These are phyloP conservation scores for Drosophila jambulina DNA, from an alignment of 1,140 invertebrate species.

Conservation along the genomic window DNA sequence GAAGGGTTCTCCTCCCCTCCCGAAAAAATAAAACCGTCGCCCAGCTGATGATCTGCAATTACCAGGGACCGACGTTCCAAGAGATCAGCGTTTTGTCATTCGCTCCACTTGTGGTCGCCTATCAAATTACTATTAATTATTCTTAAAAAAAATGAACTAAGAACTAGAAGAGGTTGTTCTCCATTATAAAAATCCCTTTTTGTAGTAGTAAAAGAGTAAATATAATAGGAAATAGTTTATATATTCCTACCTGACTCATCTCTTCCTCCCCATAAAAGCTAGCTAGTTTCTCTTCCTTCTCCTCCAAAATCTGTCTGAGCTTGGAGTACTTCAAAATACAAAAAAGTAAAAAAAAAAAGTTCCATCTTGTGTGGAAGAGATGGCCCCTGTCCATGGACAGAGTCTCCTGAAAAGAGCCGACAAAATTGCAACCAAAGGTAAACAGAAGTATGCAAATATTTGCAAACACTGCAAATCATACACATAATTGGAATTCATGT, in stretches of 20 bases:
- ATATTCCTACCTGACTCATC: too few species aligned
- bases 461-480: constrained; percentile 76
- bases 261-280: too few species aligned
- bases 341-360: background rate
- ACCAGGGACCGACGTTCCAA: constrained; percentile 14
- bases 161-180: background rate
- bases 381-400: background rate
- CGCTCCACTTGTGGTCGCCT: constrained; percentile 34
- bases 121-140: constrained; percentile 9
- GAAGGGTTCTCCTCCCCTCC: background rate
- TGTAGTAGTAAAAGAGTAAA: background rate
- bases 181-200: background rate
- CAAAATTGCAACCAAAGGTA: constrained; percentile 76
- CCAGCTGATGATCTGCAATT: constrained; percentile 42
- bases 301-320: background rate
- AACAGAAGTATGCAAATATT: constrained; percentile 73
- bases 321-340: background rate
- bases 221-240: too few species aligned
- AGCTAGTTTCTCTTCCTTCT: background rate
- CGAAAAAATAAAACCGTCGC: background rate
- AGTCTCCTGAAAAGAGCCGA: constrained; percentile 59
- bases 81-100: constrained; percentile 14
- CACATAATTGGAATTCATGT: constrained; percentile 77
- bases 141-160: background rate
- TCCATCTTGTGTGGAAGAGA: background rate